Evolutionary conservation across 1,140 invertebrate species (phyloP).

Genomic region (Zophobas morio): DNA sequence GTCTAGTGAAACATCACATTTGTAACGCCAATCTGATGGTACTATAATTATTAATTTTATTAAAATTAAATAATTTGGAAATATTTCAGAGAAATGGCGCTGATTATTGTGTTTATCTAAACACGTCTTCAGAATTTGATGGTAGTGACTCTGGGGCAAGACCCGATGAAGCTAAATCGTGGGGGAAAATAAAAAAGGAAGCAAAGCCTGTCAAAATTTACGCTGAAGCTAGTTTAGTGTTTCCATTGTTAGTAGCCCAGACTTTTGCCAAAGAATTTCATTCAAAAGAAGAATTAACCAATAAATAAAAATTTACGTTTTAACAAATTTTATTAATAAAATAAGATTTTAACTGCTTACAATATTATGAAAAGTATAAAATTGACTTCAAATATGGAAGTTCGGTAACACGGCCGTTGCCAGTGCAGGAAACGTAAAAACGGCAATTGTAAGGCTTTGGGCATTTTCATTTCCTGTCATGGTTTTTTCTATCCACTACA

Average conservation of each 20-base stretch:
- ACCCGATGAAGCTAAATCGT: constrained; percentile 98
- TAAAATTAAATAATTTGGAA: too few species aligned
- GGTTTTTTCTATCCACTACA: not conserved
- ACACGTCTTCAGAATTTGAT: constrained; percentile 98
- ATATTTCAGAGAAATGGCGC: constrained; percentile 92
- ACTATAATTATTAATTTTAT: too few species aligned
- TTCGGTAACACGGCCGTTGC: not conserved
- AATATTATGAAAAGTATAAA: constrained; percentile 39
- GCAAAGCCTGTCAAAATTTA: constrained; percentile 96
- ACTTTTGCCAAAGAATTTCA: constrained; percentile 85
- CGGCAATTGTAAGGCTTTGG: not conserved
- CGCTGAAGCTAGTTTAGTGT: constrained; percentile 95
- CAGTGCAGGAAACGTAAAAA: not conserved
- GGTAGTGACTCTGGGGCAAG: constrained; percentile 98
- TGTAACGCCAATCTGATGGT: constrained; percentile 98
- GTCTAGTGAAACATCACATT: constrained; percentile 99
- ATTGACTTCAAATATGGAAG: constrained; percentile 27
- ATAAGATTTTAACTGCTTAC: constrained; percentile 27
- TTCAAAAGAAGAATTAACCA: constrained; percentile 19
- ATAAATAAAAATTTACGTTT: not conserved
- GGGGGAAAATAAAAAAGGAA: constrained; percentile 96
- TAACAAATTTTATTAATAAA: constrained; percentile 45
- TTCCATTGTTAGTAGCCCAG: constrained; percentile 95
- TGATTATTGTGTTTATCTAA: constrained; percentile 96
- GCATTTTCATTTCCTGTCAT: constrained; percentile 18